Evolutionary conservation across 2,888 invertebrate species (phyloP), one percentile per base, ranked within the genome.

Genomic region (Phaonia tiefii): DNA sequence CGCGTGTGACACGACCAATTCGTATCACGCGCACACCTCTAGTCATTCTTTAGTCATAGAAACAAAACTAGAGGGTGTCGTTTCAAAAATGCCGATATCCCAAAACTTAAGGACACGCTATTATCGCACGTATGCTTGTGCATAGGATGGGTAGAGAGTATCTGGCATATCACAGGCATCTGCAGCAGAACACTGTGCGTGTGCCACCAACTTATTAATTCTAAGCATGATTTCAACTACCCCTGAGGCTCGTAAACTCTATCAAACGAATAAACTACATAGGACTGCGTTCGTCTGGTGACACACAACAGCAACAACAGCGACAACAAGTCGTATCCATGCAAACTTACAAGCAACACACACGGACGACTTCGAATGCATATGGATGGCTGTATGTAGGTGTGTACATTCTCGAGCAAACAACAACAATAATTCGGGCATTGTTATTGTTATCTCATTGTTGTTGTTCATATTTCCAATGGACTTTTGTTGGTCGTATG

Each of bases 191-290:
- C 66, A 69, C 82, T 69, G 17, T 51, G 76, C 63, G 72, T 70
- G 73, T 76, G 70, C 73, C 82, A 76, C 79, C 79, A 79, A 82
- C 82, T 82, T 82, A 79, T 79, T 73, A 79, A 82, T 82, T 82
- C 82, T 51, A 67, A 79, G 65, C 82, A 79, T 79, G 82, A 82
- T 76, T 63, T 76, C 73, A 60, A 73, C 82, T 72, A 81, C 77
- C 81, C 81, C 71, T 75, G 81, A 72, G 77, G 81, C 81, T 75
- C 77, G 70, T 80, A 80, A 80, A 80, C 76, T 80, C 76, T 46
- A 74, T 71, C 77, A 74, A 74, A 77, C 76, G 74, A 73, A 80
- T 58, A 73, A 80, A 80, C 80, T 77, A 76, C 42, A 20, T 22
- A 39, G 13, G 31, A 31, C 25, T 20, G 13, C 5, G 42, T 42